Percentiles rank a stretch among this genome's conserved stretches.
These are phyloP conservation scores for Thunnus maccoyii DNA, from an alignment of 2,113 vertebrate species.

Conservation along the genomic window DNA sequence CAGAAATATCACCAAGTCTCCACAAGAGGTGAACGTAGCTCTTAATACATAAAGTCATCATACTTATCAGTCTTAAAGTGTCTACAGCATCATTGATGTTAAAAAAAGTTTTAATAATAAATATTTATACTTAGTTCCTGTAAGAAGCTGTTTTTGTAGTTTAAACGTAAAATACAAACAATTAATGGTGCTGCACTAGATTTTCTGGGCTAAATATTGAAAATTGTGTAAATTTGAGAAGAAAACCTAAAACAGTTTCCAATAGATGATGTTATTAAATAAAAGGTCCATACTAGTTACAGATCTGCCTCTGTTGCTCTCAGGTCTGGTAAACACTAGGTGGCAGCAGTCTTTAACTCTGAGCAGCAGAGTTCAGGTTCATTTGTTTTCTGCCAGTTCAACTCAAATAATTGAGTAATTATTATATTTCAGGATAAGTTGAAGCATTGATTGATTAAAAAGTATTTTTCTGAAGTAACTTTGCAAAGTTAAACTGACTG, in stretches of 20 bases:
- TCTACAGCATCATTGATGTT: neutral
- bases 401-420: neutral
- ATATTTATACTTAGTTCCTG: too few species aligned
- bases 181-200: too few species aligned
- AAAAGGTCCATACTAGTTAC: neutral
- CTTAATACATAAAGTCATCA: too few species aligned
- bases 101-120: neutral
- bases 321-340: slow-evolving; percentile 36
- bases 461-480: neutral
- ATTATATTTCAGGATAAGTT: neutral
- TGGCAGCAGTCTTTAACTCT: slow-evolving; percentile 47
- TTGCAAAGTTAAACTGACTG: neutral
- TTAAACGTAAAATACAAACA: too few species aligned
- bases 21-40: too few species aligned
- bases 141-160: too few species aligned
- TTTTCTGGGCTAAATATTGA: too few species aligned
- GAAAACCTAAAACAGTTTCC: too few species aligned
- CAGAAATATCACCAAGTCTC: too few species aligned
- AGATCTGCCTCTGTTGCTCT: slow-evolving; percentile 13
- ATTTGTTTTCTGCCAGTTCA: neutral
- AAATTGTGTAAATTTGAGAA: too few species aligned
- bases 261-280: neutral
- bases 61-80: neutral
- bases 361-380: neutral
- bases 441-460: neutral